Conservation (phyloP, 2,888 invertebrate genomes). For the Cantharis lateralis region DNA sequence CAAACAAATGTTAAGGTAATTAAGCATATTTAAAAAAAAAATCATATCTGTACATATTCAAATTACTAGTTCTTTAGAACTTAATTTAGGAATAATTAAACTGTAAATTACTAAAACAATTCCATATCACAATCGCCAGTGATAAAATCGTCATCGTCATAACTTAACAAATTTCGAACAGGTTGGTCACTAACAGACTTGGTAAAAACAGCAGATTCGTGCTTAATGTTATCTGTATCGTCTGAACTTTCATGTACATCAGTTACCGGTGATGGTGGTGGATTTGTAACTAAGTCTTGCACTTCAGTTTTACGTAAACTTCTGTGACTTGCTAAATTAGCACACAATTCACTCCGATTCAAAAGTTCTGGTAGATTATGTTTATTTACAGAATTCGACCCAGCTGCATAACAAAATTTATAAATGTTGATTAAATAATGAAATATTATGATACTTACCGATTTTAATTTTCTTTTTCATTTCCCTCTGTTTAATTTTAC, state of each 20-base stretch:
- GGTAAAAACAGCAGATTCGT: conserved; percentile 6
- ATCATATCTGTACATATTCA: neutral
- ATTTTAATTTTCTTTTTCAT: conserved; percentile 59
- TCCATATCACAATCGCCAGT: conserved; percentile 65
- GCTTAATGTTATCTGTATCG: conserved; percentile 43
- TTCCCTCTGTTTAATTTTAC: conserved; percentile 68
- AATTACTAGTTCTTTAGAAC: neutral
- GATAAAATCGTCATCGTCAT: conserved; percentile 70
- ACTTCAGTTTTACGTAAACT: conserved; percentile 60
- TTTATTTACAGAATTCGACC: conserved; percentile 17
- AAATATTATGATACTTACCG: conserved; percentile 36
- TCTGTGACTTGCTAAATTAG: conserved; percentile 44
- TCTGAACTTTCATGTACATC: conserved; percentile 70
- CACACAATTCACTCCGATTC: conserved; percentile 63
- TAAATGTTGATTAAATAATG: neutral
- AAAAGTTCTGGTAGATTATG: conserved; percentile 64
- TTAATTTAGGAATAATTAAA: neutral
- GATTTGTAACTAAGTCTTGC: conserved; percentile 67
- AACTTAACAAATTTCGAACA: conserved; percentile 50
- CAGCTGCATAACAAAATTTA: conserved; percentile 18
- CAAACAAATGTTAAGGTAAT: neutral
- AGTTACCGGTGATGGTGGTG: conserved; percentile 81
- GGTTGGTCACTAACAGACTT: conserved; percentile 20
- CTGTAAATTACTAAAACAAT: conserved; percentile 43
- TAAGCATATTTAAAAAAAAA: conserved; percentile 2